Base-by-base conservation (phyloP, 2,888 invertebrate genomes). In the Parnassius glacialis region DNA sequence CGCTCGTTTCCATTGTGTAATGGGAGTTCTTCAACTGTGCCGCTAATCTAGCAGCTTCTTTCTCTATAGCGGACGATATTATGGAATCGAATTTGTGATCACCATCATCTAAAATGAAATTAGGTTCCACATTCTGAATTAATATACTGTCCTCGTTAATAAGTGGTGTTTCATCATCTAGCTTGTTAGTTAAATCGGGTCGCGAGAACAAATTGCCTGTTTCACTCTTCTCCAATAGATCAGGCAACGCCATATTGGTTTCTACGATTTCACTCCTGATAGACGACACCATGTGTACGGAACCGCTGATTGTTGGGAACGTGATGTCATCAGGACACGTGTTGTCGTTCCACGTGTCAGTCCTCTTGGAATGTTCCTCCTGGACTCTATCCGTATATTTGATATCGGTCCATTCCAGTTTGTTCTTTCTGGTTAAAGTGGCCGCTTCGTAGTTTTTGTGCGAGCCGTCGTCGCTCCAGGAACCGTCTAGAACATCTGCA, bases 331-430 rank as follows among this genome's bases (percentile, higher is more conserved):
- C 95, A 0, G 95, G 95, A 58, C 94, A 94, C 1, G 95, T 94
- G 79, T 96, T 95, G 61, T 96, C 96, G 74, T 95, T 96, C 96
- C 96, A 96, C 0, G 96, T 96, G 76, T 95, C 95, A 16, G 92
- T 92, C 58, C 67, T 78, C 13, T 74, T 78, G 0, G 70, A 68
- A 9, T 67, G 68, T 2, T 81, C 81, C 2, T 79, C 80, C 3
- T 70, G 68, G 10, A 63, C 57, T 58, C 67, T 67, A 16, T 73
- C 73, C 10, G 71, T 65, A 56, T 67, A 73, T 25, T 82, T 83
- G 53, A 84, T 80, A 61, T 87, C 87, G 1, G 84, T 82, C 80
- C 85, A 90, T 61, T 84, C 83, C 16, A 74, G 70, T 67, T 74
- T 70, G 50, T 65, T 69, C 59, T 73, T 74, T 9, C 78, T 64